These are phyloP conservation scores for Prunella himalayana DNA, from an alignment of 2,113 vertebrate species.

Conservation along the genomic window DNA sequence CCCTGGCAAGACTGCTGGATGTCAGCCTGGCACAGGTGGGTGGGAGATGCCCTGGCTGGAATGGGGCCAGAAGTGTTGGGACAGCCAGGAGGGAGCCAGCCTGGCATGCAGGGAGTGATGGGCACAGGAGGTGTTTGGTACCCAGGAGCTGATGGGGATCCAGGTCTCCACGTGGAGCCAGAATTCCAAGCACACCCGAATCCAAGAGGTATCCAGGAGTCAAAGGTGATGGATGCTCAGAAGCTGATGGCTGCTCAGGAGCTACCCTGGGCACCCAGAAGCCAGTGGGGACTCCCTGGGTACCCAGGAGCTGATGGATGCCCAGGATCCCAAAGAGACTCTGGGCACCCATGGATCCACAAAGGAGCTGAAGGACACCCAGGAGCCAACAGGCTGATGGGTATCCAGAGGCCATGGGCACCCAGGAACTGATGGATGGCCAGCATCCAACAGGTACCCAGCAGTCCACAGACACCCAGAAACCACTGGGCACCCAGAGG, in stretches of 20 bases:
- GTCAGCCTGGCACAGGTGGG: neutral
- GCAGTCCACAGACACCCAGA: neutral
- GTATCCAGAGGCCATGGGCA: neutral
- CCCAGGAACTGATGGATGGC: neutral
- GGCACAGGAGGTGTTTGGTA: neutral
- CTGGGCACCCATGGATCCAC: neutral
- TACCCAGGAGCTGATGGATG: neutral
- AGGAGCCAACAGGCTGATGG: neutral
- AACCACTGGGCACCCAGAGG: no score
- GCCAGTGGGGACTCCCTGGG: neutral
- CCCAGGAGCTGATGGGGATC: neutral
- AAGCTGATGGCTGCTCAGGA: neutral
- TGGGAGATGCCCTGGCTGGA: neutral
- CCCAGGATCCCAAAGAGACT: neutral
- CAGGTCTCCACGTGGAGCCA: neutral
- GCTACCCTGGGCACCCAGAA: neutral
- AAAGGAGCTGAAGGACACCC: neutral
- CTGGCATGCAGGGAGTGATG: neutral
- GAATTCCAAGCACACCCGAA: neutral
- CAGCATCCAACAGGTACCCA: neutral
- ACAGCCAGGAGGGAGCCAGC: neutral
- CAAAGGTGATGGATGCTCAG: neutral
- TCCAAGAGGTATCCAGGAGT: neutral
- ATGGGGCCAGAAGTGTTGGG: neutral
- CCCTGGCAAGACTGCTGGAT: neutral